Conservation (phyloP, 2,888 invertebrate species). For the Ditula angustiorana region DNA sequence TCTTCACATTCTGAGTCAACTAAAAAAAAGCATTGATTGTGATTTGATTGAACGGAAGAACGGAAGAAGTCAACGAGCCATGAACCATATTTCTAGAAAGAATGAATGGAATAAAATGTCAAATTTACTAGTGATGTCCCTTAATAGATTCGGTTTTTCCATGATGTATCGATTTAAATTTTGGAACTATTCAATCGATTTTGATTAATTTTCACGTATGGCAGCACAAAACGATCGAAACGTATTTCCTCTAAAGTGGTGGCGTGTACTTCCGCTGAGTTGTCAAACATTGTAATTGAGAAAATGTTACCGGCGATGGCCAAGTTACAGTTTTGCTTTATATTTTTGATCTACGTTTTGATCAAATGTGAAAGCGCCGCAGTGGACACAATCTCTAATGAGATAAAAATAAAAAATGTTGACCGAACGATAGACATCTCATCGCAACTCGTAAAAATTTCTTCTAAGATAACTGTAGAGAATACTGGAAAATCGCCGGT, state of each 20-base stretch:
- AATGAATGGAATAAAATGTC: conserved; percentile 12
- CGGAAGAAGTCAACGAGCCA: neutral
- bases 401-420: conserved; percentile 90
- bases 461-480: conserved; percentile 92
- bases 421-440: conserved; percentile 95
- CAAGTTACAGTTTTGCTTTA: conserved; percentile 64
- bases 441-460: conserved; percentile 95
- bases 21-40: conserved; percentile 12
- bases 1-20: neutral
- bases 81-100: neutral
- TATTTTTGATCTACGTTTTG: conserved; percentile 65
- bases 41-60: neutral
- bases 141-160: conserved; percentile 10
- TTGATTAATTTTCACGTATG: conserved; percentile 8
- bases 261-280: conserved; percentile 79
- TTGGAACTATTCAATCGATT: conserved; percentile 1
- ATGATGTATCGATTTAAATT: neutral
- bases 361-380: conserved; percentile 64
- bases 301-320: conserved; percentile 74
- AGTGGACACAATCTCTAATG: conserved; percentile 81
- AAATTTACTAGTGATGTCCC: neutral
- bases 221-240: conserved; percentile 27
- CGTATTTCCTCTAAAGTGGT: conserved; percentile 52
- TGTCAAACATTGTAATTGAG: conserved; percentile 67
- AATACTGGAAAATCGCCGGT: conserved; percentile 91